phyloP scores from a whole-genome alignment of 2,888 invertebrate species.

The Eurois occulta region DNA sequence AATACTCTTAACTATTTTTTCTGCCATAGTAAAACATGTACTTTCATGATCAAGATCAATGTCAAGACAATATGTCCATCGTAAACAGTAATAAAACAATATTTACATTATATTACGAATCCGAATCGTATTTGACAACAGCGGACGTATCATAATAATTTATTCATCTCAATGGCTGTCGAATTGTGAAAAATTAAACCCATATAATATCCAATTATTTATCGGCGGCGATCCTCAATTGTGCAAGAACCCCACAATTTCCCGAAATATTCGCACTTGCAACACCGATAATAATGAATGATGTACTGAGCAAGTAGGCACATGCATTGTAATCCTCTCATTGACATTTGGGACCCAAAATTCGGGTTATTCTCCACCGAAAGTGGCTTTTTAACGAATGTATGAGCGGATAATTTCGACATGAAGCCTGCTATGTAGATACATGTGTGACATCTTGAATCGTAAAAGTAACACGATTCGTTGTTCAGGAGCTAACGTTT shows the following conservation, averaged over 20 bases:
- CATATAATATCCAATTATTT: slow-evolving; percentile 13
- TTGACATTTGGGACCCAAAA: slow-evolving; percentile 69
- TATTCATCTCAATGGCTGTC: slow-evolving; percentile 5
- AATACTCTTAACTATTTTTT: too few relatives aligned
- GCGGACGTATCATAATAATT: background rate
- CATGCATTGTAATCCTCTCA: slow-evolving; percentile 69
- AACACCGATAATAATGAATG: slow-evolving; percentile 64
- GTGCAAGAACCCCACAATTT: slow-evolving; percentile 39
- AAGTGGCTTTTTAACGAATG: slow-evolving; percentile 61
- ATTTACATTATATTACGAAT: background rate
- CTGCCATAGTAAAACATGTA: background rate
- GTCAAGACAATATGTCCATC: background rate
- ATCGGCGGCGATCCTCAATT: slow-evolving; percentile 27
- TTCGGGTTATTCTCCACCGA: slow-evolving; percentile 65
- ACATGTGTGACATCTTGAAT: slow-evolving; percentile 51
- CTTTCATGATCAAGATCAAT: slow-evolving; percentile 5
- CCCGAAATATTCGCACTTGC: slow-evolving; percentile 44
- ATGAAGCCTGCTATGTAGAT: slow-evolving; percentile 37
- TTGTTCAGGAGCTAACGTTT: slow-evolving; percentile 23
- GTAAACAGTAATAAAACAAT: background rate
- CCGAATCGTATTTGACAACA: background rate
- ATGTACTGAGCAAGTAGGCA: slow-evolving; percentile 41
- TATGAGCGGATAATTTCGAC: slow-evolving; percentile 60
- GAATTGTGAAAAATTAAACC: slow-evolving; percentile 27
- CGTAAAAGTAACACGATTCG: slow-evolving; percentile 29